Conservation (phyloP, 2,113 vertebrate species). For the Carassius gibelio region DNA sequence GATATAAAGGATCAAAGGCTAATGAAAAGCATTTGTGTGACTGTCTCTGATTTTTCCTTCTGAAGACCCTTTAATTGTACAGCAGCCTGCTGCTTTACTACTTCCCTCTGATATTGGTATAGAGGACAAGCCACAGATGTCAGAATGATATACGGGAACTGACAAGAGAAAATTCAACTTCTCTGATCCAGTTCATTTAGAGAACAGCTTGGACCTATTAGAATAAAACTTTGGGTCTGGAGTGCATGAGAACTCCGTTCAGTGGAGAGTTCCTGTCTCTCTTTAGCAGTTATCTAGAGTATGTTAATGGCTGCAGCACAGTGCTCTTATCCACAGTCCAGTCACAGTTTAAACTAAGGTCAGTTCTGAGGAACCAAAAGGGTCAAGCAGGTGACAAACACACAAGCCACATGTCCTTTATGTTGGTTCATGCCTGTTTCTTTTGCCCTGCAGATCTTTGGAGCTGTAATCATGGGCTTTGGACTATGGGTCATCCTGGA, state of each 20-base stretch:
- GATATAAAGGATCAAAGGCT: conserved; percentile 39
- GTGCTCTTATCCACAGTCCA: neutral
- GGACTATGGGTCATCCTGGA: conserved; percentile 93
- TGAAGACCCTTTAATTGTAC: conserved; percentile 59
- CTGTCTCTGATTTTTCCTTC: conserved; percentile 53
- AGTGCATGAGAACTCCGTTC: neutral
- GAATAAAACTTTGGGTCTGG: neutral
- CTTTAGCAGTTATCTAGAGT: conserved; percentile 17
- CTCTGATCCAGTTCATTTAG: conserved; percentile 20
- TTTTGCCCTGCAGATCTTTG: conserved; percentile 80
- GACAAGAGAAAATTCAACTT: neutral
- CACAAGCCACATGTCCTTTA: neutral
- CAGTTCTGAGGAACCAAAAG: neutral
- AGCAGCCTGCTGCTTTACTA: conserved; percentile 35
- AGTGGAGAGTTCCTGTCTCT: neutral
- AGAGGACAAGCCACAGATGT: neutral
- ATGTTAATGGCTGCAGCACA: neutral
- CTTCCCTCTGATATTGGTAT: conserved; percentile 18
- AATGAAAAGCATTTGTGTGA: conserved; percentile 58
- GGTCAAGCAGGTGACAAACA: neutral
- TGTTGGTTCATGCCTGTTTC: neutral
- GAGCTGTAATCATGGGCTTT: conserved; percentile 89
- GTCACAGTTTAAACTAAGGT: neutral
- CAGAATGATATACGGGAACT: neutral
- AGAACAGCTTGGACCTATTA: conserved; percentile 5